Base-by-base conservation (phyloP, 2,888 invertebrate species). In the Drosophila borborema region DNA sequence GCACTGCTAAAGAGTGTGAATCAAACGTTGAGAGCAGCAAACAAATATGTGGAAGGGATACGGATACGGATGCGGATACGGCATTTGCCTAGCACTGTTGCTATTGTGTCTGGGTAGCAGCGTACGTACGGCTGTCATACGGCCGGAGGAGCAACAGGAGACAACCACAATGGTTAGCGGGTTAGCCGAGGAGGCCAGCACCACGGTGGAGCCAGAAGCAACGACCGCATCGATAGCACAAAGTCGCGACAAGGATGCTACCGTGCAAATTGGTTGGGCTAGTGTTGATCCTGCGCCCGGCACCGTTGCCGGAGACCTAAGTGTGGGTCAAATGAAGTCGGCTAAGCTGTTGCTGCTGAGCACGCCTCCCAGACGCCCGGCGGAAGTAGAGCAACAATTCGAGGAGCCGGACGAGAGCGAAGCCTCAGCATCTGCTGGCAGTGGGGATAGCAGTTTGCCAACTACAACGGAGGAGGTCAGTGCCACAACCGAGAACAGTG, bases 311-410 rank as follows among this genome's bases (percentile, higher is more conserved):
- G 70, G 43, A 2, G 78, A 70, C 40, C 62, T 77, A 8, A 77
- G 49, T 46, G 74, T 77, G 43, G 34, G 20, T 23, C 31, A 31
- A 16, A 62, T 72, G 51, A 90, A 82, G 71, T 90, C 79, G 7
- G 88, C 77, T n/a, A 87, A 81, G 41, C 75, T 91, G n/a, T 69
- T 91, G 61, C 78, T 91, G n/a, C 74, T 91, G 7, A 91, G 90
- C 64, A 86, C 90, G 12, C 88, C 92, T 2, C 86, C 75, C 9
- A 91, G 85, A 63, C 82, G 90, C 34, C 72, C 81, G 3, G 80
- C 80, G 34, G 82, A 88, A 56, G 77, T 77, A n/a, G 86, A 86
- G 20, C 88, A 82, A 55, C 84, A 86, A 54, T 58, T 90, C n/a
- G 91, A 85, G 62, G 92, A 91, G 63, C 78, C 81, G 49, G 90